These are phyloP conservation scores for Lonchura striata DNA, from an alignment of 2,113 vertebrate species.

Conservation along the genomic window DNA sequence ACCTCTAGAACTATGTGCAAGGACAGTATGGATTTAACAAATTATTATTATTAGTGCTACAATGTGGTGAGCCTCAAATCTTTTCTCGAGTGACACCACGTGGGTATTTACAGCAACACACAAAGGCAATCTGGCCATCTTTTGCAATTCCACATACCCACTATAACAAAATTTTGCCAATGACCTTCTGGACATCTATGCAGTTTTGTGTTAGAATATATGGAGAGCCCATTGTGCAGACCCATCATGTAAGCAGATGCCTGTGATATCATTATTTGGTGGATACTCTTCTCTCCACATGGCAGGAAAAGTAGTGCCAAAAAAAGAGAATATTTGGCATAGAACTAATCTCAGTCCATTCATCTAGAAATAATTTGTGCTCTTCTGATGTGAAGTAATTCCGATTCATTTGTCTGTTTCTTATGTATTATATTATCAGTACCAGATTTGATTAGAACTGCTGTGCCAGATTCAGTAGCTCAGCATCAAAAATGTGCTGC, in stretches of 20 bases:
- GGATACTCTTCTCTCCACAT: background rate
- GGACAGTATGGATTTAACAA: background rate
- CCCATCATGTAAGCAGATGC: background rate
- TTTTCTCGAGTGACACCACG: background rate
- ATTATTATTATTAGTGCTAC: background rate
- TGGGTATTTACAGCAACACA: background rate
- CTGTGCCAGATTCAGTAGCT: background rate
- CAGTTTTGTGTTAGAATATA: background rate
- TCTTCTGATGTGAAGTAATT: background rate
- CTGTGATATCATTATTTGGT: background rate
- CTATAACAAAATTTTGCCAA: background rate
- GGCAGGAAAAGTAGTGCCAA: background rate
- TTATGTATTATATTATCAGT: background rate
- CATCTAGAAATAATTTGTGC: background rate
- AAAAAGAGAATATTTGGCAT: background rate
- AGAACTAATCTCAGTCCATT: background rate
- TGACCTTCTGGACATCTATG: background rate
- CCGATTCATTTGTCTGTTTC: background rate
- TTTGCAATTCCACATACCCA: background rate
- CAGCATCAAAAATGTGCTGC: background rate
- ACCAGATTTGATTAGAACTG: background rate
- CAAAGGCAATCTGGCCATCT: background rate
- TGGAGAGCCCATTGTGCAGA: background rate
- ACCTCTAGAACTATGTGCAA: background rate
- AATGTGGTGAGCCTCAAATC: background rate